Conservation (phyloP, 2,113 vertebrate genomes). For the Protobothrops flavoviridis region DNA sequence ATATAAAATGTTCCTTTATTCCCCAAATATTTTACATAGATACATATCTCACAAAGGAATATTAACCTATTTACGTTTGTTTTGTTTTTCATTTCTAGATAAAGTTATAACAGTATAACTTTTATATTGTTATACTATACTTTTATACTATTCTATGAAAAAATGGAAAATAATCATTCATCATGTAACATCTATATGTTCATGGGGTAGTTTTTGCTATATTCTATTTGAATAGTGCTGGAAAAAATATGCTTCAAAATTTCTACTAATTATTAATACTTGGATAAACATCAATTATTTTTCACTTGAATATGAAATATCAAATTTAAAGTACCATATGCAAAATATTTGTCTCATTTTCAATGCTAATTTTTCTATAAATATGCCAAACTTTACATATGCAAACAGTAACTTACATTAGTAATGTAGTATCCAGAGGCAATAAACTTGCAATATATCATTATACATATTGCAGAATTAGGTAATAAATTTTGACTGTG, state of each 20-base stretch:
- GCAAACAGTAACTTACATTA: background rate
- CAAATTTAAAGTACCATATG: constrained; percentile 40
- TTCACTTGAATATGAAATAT: constrained; percentile 43
- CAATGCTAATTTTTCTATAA: constrained; percentile 27
- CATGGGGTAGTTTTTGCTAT: constrained; percentile 46
- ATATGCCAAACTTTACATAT: background rate
- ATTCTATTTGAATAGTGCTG: constrained; percentile 53
- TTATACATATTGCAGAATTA: background rate
- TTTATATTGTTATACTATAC: too few relatives aligned
- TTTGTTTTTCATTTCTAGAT: background rate
- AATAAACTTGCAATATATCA: background rate
- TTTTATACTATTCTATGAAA: background rate
- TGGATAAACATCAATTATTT: constrained; percentile 56
- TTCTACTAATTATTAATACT: constrained; percentile 59
- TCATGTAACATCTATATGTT: constrained; percentile 19
- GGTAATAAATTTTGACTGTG: constrained; percentile 1
- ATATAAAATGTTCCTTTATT: background rate
- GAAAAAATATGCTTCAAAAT: constrained; percentile 57
- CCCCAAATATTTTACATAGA: background rate
- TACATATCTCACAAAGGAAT: background rate
- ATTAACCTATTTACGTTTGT: background rate
- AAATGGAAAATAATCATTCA: constrained; percentile 24
- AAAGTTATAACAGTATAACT: constrained; percentile 22
- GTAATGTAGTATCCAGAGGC: constrained; percentile 2
- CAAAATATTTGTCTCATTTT: constrained; percentile 43